Conservation (phyloP, 2,113 vertebrate species). For the Fregetta grallaria region DNA sequence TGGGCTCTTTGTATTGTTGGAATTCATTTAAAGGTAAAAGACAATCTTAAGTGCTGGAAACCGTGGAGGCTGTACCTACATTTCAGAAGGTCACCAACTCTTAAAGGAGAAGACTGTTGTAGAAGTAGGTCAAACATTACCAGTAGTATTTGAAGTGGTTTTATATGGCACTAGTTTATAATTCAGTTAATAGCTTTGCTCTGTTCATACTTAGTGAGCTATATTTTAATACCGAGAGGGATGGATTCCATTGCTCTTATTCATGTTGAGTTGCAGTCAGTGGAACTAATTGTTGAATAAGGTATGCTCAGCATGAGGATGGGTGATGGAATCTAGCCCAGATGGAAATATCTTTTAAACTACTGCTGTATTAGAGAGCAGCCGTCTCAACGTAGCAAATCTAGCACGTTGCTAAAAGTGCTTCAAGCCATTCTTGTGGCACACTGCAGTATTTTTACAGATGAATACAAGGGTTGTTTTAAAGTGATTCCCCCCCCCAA, state of each 20-base stretch:
- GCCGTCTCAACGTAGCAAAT: background rate
- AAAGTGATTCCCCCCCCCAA: background rate
- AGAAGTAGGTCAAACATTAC: background rate
- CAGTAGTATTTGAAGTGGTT: background rate
- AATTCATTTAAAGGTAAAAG: background rate
- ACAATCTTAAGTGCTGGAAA: background rate
- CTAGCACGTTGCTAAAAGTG: background rate
- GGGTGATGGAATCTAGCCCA: slow-evolving; percentile 19
- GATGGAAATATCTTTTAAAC: slow-evolving; percentile 25
- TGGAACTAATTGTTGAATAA: slow-evolving; percentile 54
- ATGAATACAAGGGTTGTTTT: background rate
- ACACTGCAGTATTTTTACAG: background rate
- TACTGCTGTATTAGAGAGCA: background rate
- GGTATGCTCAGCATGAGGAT: slow-evolving; percentile 48
- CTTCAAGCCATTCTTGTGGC: background rate
- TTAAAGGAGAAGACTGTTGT: background rate
- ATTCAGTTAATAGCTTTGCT: background rate
- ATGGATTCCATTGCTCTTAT: slow-evolving; percentile 11
- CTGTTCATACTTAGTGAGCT: background rate
- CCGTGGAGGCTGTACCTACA: background rate
- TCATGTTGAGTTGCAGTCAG: slow-evolving; percentile 3
- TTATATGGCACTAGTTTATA: background rate
- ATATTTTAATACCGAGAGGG: background rate
- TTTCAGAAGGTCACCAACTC: background rate
- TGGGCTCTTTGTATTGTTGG: background rate